Evolutionary conservation across 2,113 vertebrate genomes (phyloP), one percentile per base, ranked within the genome.

Genomic region (Psilopsiagon aurifrons): DNA sequence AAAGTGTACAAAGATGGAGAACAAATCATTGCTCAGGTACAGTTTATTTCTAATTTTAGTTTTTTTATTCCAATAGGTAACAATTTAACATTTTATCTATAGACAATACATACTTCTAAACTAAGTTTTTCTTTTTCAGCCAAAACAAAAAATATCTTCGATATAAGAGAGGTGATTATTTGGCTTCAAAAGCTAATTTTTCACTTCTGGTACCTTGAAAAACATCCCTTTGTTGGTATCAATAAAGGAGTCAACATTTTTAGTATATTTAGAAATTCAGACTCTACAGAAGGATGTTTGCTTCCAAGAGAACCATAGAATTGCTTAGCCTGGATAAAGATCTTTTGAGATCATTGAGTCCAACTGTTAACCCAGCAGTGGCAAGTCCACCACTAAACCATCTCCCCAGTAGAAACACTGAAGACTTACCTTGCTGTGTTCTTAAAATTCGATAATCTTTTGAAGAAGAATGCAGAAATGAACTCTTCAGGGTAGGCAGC

Each of bases 21-120:
- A 98, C 99, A 99, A 97, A 99, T 99, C 57, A 99, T 99, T 97
- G 99, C 99, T 98, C 99, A 99, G 99, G 99, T 99, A 97, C 82
- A 74, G 68, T 64, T 91, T 85, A 37, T 75, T 93, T 69, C 52
- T 39, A 75, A 25, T 57, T 90, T 92, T 51, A 77, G 14, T 81
- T 90, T 76, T 70, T 67, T 43, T 70, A 77, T 37, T 64, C 55
- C 28, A 66, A 5, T 24, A 82, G 14, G 4, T 67, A 63, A 93
- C 27, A 69, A 67, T 59, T 52, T 52, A 64, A 19, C 8, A 15
- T 47, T 35, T 73, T 86, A 46, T 33, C 35, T 81, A 13, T 37
- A 74, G 60, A 57, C 15, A 67, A 16, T 25, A 46, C 23, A 28
- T 83, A 41, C 8, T 86, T 95, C 47, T 60, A 74, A 94, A 63